Evolutionary conservation across 2,888 invertebrate genomes (phyloP), one percentile per base, ranked within the genome.

Genomic region (Limnephilus auricula): DNA sequence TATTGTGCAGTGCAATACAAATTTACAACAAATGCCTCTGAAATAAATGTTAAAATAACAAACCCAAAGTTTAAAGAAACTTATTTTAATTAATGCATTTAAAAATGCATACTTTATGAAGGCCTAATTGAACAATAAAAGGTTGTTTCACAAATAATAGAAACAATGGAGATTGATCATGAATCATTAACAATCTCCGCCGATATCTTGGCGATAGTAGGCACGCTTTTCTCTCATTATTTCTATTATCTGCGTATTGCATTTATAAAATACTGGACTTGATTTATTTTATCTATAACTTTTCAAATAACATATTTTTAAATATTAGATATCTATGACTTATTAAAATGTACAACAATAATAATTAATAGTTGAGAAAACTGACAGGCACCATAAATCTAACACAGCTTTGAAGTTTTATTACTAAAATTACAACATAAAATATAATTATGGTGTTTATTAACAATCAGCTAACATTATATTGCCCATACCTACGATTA

Each of bases 351-450:
- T 30, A 80, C 32, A 80, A 80, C 32, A 31, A 31, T 80, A 80
- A 80, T 25, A 15, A 80, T 31, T 80, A 80, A 32, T 31, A 80
- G 31, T 12, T 13, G 32, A 32, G 25, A 31, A 80, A 80, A 80
- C 32, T 31, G 80, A 80, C 31, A 80, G 80, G 32, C 25, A 30
- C 50, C 86, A 65, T 86, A 86, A 65, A 50, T 86, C 86, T 86
- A 86, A 86, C 86, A 86, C 86, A 86, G 86, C 86, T 86, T 86
- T 86, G 65, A 65, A 50, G 86, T 86, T 50, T 40, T 86, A 86
- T 65, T 15, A 86, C 65, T 86, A 86, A 9, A 50, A 50, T 89
- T 89, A 65, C 45, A 34, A 80, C 80, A 80, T 80, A 31, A 80
- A 80, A 80, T 15, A 80, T 80, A 80, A 80, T 80, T 80, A 80